These are phyloP conservation scores for Drosophila pallidifrons DNA, from an alignment of 1,140 invertebrate species.

Conservation along the genomic window DNA sequence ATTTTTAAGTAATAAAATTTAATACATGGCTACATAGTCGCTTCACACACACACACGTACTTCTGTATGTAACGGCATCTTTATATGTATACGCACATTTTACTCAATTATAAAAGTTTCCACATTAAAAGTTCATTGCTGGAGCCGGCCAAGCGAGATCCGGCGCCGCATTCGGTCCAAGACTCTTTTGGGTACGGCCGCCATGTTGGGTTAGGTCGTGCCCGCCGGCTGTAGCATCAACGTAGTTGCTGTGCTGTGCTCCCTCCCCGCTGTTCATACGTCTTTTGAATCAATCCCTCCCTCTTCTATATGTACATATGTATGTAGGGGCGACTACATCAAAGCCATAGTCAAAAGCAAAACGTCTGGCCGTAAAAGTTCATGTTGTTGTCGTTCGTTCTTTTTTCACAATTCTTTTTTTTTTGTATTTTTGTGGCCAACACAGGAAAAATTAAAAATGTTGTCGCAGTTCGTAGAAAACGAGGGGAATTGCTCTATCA, in stretches of 20 bases:
- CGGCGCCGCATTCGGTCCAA: slow-evolving; percentile 14
- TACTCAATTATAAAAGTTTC: slow-evolving; percentile 85
- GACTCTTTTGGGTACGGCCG: slow-evolving; percentile 14
- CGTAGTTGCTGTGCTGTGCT: neutral
- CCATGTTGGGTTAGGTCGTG: slow-evolving; percentile 72
- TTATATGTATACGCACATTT: slow-evolving; percentile 67
- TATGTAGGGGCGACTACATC: slow-evolving; percentile 60
- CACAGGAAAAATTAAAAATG: slow-evolving; percentile 57
- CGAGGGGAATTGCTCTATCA: slow-evolving; percentile 57
- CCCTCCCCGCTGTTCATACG: neutral
- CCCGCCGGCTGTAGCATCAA: slow-evolving; percentile 47
- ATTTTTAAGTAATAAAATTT: slow-evolving; percentile 78
- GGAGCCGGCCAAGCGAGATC: slow-evolving; percentile 58
- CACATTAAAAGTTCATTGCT: slow-evolving; percentile 84
- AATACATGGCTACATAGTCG: slow-evolving; percentile 65
- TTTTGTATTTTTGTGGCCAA: slow-evolving; percentile 47
- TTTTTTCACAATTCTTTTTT: slow-evolving; percentile 7
- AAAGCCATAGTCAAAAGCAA: slow-evolving; percentile 64
- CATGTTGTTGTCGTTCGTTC: slow-evolving; percentile 29
- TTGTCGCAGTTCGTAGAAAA: slow-evolving; percentile 46
- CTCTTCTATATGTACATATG: neutral
- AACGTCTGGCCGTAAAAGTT: slow-evolving; percentile 74
- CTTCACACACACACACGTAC: slow-evolving; percentile 38
- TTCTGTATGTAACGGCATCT: neutral
- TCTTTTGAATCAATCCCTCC: neutral